Evolutionary conservation across 2,797 vertebrate genomes (phyloP).

Genomic region (Microcaecilia unicolor): DNA sequence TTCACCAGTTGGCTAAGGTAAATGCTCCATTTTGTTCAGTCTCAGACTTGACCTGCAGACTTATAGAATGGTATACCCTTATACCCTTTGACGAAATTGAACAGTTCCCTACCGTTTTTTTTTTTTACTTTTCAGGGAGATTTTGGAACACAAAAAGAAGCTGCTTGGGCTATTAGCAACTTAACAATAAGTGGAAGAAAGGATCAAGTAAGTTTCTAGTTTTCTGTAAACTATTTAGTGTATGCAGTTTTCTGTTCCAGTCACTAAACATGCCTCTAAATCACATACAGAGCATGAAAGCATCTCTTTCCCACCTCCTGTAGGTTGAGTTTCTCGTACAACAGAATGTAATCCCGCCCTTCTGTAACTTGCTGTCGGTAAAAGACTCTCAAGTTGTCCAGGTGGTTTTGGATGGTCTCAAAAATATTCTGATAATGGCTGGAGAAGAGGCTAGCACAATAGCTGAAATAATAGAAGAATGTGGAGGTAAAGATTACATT

Average conservation of each 20-base stretch:
- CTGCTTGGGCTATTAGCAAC: slow-evolving; percentile 98
- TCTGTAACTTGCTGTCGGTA: slow-evolving; percentile 92
- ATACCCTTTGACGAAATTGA: slow-evolving; percentile 19
- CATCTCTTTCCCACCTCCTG: slow-evolving; percentile 19
- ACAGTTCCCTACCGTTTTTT: slow-evolving; percentile 19
- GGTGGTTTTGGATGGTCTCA: slow-evolving; percentile 94
- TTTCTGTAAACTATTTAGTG: not conserved
- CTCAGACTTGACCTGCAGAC: slow-evolving; percentile 19
- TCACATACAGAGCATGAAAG: too few relatives aligned
- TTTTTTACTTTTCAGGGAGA: slow-evolving; percentile 75
- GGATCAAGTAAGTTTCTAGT: slow-evolving; percentile 89
- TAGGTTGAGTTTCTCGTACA: slow-evolving; percentile 97
- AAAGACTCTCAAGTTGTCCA: slow-evolving; percentile 98
- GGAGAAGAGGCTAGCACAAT: slow-evolving; percentile 95
- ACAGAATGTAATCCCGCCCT: slow-evolving; percentile 93
- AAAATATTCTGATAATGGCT: slow-evolving; percentile 97
- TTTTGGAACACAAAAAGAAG: slow-evolving; percentile 97
- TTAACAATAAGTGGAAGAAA: slow-evolving; percentile 97
- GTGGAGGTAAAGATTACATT: slow-evolving; percentile 68
- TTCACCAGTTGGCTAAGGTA: slow-evolving; percentile 97
- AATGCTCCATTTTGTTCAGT: slow-evolving; percentile 38
- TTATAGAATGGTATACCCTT: too few relatives aligned
- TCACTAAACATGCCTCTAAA: too few relatives aligned
- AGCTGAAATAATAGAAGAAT: slow-evolving; percentile 96
- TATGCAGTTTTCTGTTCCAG: not conserved